A percentile compares a stretch with the other conserved stretches of the same genome.
Evolutionary conservation across 2,113 vertebrate species (phyloP).

Genomic region (Engraulis encrasicolus): DNA sequence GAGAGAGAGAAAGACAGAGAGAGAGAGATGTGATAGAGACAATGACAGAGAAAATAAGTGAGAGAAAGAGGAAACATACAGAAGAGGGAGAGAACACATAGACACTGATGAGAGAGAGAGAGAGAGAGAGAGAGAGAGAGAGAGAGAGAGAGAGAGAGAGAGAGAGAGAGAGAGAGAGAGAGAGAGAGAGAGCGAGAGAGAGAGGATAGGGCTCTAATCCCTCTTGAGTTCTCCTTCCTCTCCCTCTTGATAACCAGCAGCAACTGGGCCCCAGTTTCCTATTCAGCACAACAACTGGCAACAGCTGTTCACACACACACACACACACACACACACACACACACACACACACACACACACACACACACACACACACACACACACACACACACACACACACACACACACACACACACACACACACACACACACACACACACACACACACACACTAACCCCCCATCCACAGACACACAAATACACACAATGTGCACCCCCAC

Average conservation of each 20-base stretch:
- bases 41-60: constrained; percentile 16
- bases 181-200: neutral
- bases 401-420: neutral
- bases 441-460: neutral
- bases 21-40: constrained; percentile 22
- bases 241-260: constrained; percentile 45
- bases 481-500: too few relatives aligned
- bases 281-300: constrained; percentile 40
- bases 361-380: constrained; percentile 22
- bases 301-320: constrained; percentile 45
- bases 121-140: constrained; percentile 28
- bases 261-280: constrained; percentile 38
- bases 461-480: neutral
- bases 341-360: constrained; percentile 31
- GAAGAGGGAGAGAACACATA: neutral
- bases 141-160: neutral
- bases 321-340: constrained; percentile 24
- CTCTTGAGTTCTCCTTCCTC: constrained; percentile 6
- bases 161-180: neutral
- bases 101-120: neutral
- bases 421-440: neutral
- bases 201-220: constrained; percentile 22
- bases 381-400: neutral
- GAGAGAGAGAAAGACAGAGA: neutral
- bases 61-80: neutral